These are phyloP conservation scores for Monoplex corrugatus DNA, from an alignment of 2,888 invertebrate species.

Conservation along the genomic window DNA sequence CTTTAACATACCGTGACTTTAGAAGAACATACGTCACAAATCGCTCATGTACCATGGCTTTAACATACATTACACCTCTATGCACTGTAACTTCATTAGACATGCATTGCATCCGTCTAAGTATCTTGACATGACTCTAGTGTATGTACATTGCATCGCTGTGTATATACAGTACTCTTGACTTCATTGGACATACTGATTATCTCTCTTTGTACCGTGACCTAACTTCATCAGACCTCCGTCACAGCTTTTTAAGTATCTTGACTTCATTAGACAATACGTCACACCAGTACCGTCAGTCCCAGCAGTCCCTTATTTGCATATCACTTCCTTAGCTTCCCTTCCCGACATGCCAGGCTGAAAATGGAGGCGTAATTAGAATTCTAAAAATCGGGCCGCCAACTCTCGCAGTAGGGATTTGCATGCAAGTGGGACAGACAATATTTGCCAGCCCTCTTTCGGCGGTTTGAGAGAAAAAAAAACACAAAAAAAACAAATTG, in stretches of 20 bases:
- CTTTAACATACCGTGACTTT: no score
- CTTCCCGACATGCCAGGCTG: conserved; percentile 10
- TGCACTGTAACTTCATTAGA: no score
- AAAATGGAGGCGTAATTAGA: conserved; percentile 48
- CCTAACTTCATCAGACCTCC: conserved; percentile 11
- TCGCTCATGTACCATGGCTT: no score
- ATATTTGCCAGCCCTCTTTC: conserved; percentile 45
- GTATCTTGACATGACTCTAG: no score
- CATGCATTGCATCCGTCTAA: no score
- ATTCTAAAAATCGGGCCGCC: conserved; percentile 38
- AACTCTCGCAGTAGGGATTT: conserved; percentile 14
- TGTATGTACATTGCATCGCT: neutral
- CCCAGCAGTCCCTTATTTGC: conserved; percentile 26
- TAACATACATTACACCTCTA: no score
- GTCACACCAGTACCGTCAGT: neutral
- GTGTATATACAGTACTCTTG: neutral
- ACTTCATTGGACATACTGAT: neutral
- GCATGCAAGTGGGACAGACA: conserved; percentile 40
- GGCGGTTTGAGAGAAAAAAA: neutral
- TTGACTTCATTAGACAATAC: neutral
- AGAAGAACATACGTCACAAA: no score
- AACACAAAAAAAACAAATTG: conserved; percentile 23
- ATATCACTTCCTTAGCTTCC: conserved; percentile 15
- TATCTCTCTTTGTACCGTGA: neutral
- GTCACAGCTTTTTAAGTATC: conserved; percentile 5